phyloP scores from a whole-genome alignment of 2,797 vertebrate species.

The Halcyon leucocephala region DNA sequence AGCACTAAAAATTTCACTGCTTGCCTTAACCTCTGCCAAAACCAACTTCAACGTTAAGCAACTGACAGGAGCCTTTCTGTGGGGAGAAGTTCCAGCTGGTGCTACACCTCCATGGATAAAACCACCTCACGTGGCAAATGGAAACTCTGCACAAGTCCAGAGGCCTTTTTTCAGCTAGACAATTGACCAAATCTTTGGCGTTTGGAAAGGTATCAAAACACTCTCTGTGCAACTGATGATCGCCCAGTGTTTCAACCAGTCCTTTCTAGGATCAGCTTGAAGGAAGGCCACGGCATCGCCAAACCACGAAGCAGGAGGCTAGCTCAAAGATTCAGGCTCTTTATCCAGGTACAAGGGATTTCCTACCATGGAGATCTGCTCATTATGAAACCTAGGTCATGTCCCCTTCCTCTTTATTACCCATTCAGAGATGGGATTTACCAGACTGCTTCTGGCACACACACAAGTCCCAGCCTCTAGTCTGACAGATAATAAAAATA shows the following conservation, averaged over 20 bases:
- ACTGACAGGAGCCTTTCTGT: neutral
- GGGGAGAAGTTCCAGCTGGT: neutral
- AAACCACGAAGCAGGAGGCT: neutral
- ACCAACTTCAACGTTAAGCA: neutral
- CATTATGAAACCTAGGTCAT: neutral
- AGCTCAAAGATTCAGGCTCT: neutral
- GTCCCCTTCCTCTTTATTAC: neutral
- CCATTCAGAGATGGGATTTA: conserved; percentile 65
- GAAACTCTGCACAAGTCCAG: neutral
- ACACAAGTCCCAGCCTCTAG: neutral
- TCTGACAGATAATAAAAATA: conserved; percentile 17
- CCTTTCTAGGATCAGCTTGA: neutral
- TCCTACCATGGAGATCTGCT: neutral
- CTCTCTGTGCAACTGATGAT: neutral
- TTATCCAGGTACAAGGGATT: neutral
- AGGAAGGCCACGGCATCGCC: neutral
- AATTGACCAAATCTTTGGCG: neutral
- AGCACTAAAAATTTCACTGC: neutral
- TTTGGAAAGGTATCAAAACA: neutral
- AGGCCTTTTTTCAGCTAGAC: neutral
- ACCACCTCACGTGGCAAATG: neutral
- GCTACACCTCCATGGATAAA: neutral
- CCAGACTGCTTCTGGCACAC: neutral
- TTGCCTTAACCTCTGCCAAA: neutral
- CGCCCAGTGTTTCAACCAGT: neutral